Conservation (phyloP, 2,888 invertebrate species). For the Tryphoninae sp. region DNA sequence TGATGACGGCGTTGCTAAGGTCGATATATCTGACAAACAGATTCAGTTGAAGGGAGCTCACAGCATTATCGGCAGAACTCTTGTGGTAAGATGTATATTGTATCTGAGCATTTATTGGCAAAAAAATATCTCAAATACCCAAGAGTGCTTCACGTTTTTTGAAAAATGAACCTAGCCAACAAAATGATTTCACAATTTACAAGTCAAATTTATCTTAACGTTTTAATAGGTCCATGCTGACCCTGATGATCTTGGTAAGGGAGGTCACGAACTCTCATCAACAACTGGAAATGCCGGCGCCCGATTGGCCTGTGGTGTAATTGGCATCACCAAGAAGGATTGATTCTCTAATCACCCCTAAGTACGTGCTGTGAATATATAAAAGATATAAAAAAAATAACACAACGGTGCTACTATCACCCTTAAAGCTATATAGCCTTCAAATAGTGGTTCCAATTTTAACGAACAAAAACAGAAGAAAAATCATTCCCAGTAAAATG, state of each 20-base stretch:
- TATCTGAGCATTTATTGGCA: background rate
- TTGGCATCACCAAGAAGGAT: conserved; percentile 86
- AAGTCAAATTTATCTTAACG: conserved; percentile 6
- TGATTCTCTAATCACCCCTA: conserved; percentile 67
- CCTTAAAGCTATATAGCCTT: conserved; percentile 51
- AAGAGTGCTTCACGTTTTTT: background rate
- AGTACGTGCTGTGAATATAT: conserved; percentile 44
- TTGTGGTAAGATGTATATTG: conserved; percentile 83
- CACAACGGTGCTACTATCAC: conserved; percentile 52
- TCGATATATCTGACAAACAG: conserved; percentile 85
- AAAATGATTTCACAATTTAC: conserved; percentile 11
- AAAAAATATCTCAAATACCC: background rate
- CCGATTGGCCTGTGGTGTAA: conserved; percentile 93
- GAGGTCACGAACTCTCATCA: conserved; percentile 95
- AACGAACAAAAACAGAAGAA: conserved; percentile 41
- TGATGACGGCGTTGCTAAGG: conserved; percentile 85
- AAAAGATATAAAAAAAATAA: conserved; percentile 41
- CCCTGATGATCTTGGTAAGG: conserved; percentile 95
- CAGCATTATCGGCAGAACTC: conserved; percentile 91
- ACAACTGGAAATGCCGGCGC: conserved; percentile 97
- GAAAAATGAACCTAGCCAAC: background rate
- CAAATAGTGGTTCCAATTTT: conserved; percentile 57
- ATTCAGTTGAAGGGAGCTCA: conserved; percentile 88
- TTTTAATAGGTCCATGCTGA: conserved; percentile 89
- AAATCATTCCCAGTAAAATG: conserved; percentile 67